Evolutionary conservation across 23 tunicate species (phyloP), one percentile per base, ranked within the genome.

Genomic region (Corella eumyota): DNA sequence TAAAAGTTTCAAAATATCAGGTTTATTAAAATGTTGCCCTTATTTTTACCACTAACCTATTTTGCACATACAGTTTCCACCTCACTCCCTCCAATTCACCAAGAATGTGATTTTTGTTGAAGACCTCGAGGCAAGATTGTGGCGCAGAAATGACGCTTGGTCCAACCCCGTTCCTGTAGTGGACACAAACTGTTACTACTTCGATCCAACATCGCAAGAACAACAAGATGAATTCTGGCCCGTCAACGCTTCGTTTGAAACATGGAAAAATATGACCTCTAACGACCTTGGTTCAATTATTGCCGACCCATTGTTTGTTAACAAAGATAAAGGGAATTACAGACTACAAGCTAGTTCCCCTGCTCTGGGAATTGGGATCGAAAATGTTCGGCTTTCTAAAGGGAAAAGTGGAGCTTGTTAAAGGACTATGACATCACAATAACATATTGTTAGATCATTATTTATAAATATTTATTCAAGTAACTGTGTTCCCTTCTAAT

Each of bases 61-160:
- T n/a, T 53, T 7, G 23, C 23, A 13, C 21, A 13, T 21, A 17
- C 23, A 17, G 19, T 53, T 53, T 53, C 9, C 15, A 13, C 24
- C 59, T 53, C 61, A 63, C 61, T n/a, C 24, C 13, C 23, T 29
- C n/a, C 17, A 61, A 45, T 63, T 63, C 17, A 45, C 9, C 4
- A 25, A 38, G 19, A 71, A 71, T 35, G 67, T 71, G 0, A 28
- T 71, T 13, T 71, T 38, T 31, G 67, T 71, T 9, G 30, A 27
- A 4, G 26, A 61, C 30, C 27, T 23, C 6, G 30, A 0, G 20
- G 68, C 77, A 5, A 25, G 34, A 7, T 38, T 71, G 68, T 71
- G 52, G 54, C 40, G 77, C 40, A 27, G 45, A 35, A 32, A 33
- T 40, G 77, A 71, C 32, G 45, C 23, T 27, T 71, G 77, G 77